phyloP scores from a whole-genome alignment of 1,140 invertebrate species.

The Drosophila sucinea region DNA sequence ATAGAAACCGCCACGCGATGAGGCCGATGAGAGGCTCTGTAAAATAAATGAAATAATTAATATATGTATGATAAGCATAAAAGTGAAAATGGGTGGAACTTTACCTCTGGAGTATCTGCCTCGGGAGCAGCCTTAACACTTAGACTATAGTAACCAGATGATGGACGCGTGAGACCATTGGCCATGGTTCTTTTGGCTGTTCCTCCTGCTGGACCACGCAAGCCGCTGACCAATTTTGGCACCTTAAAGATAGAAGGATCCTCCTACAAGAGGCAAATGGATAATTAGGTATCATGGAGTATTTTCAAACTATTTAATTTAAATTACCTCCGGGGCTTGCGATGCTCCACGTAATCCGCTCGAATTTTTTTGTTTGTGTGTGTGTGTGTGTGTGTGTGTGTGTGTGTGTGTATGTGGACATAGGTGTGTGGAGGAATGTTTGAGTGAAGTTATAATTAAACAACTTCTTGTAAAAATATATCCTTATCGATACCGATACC shows the following conservation, averaged over 20 bases:
- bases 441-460: no score
- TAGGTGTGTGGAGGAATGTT: neutral
- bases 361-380: neutral
- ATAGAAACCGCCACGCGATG: conserved; percentile 74
- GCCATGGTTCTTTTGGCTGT: conserved; percentile 46
- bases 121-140: conserved; percentile 56
- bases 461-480: conserved; percentile 19
- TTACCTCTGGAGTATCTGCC: conserved; percentile 61
- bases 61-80: neutral
- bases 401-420: neutral
- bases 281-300: neutral
- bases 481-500: conserved; percentile 56
- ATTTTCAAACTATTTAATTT: no score
- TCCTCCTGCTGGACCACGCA: conserved; percentile 54
- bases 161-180: conserved; percentile 73
- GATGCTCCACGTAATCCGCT: conserved; percentile 21
- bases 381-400: neutral
- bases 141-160: conserved; percentile 77
- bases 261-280: conserved; percentile 30
- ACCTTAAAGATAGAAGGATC: conserved; percentile 65
- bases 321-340: conserved; percentile 47
- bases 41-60: neutral
- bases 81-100: neutral
- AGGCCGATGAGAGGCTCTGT: conserved; percentile 78
- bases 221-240: conserved; percentile 65